Percentiles rank a stretch among this genome's conserved stretches.
phyloP scores from a whole-genome alignment of 2,888 invertebrate genomes.

The Eilema griseolum region DNA sequence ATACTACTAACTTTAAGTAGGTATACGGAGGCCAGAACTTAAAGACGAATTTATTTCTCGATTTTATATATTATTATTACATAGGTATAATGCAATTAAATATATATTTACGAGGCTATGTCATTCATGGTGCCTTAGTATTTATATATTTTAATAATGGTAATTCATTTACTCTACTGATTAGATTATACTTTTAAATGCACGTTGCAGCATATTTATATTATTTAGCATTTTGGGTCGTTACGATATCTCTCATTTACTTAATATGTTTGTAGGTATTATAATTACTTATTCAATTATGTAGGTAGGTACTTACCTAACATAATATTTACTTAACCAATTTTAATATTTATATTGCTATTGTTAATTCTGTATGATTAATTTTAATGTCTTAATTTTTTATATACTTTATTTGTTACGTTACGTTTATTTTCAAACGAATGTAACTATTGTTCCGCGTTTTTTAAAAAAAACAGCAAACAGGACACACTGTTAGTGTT shows the following conservation, averaged over 20 bases:
- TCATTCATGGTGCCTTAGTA: not conserved
- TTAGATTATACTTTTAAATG: not conserved
- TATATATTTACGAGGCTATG: not conserved
- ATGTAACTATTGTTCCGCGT: not conserved
- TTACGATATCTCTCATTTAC: not conserved
- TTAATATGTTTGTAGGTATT: not conserved
- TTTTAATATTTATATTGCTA: not conserved
- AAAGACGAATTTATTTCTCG: too few relatives aligned
- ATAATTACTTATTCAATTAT: not conserved
- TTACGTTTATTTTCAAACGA: not conserved
- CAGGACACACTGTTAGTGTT: not conserved
- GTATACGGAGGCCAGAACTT: too few relatives aligned
- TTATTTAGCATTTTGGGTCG: not conserved
- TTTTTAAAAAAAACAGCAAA: not conserved
- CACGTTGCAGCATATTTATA: not conserved
- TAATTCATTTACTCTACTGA: not conserved
- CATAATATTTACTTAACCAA: not conserved
- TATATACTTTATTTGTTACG: not conserved
- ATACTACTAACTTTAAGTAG: too few relatives aligned
- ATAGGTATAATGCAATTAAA: too few relatives aligned
- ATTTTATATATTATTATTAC: too few relatives aligned
- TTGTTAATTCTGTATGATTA: not conserved
- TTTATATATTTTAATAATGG: not conserved
- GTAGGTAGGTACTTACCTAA: too few relatives aligned
- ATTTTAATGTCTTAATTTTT: not conserved